Conservation (phyloP, 2,888 invertebrate species). For the Aleiodes alternator region DNA sequence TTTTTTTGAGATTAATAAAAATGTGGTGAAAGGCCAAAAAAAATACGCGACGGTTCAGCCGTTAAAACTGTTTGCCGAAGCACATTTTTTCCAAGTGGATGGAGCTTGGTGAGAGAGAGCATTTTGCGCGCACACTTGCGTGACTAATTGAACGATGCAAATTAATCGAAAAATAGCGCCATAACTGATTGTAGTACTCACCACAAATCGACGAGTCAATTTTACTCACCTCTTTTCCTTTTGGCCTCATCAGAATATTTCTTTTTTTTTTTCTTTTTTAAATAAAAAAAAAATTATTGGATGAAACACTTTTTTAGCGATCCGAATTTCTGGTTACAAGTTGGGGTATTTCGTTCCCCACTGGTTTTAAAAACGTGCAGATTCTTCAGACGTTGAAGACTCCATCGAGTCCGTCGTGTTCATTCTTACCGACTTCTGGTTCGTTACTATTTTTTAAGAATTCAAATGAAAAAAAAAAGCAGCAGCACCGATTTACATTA, state of each 20-base stretch:
- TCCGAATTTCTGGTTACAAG: conserved; percentile 18
- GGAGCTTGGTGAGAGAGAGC: neutral
- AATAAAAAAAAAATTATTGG: neutral
- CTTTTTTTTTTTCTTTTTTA: too few species aligned
- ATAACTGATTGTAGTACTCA: conserved; percentile 1
- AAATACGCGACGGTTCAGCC: neutral
- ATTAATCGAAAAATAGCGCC: conserved; percentile 40
- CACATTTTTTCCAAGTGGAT: neutral
- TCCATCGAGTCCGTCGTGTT: neutral
- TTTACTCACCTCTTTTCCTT: conserved; percentile 37
- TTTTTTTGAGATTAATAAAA: neutral
- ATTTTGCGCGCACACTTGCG: conserved; percentile 17
- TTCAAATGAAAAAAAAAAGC: neutral
- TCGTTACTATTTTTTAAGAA: neutral
- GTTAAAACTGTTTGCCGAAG: conserved; percentile 11
- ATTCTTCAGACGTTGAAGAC: neutral
- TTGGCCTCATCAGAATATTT: neutral
- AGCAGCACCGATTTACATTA: neutral
- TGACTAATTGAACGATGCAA: conserved; percentile 39
- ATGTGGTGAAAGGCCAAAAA: neutral
- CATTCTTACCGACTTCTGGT: conserved; percentile 6
- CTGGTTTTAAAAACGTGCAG: conserved; percentile 9
- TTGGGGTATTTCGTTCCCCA: neutral
- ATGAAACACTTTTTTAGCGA: conserved; percentile 12
- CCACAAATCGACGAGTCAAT: conserved; percentile 6